Evolutionary conservation across 2,797 vertebrate species (phyloP).

Genomic region (Lacerta agilis): DNA sequence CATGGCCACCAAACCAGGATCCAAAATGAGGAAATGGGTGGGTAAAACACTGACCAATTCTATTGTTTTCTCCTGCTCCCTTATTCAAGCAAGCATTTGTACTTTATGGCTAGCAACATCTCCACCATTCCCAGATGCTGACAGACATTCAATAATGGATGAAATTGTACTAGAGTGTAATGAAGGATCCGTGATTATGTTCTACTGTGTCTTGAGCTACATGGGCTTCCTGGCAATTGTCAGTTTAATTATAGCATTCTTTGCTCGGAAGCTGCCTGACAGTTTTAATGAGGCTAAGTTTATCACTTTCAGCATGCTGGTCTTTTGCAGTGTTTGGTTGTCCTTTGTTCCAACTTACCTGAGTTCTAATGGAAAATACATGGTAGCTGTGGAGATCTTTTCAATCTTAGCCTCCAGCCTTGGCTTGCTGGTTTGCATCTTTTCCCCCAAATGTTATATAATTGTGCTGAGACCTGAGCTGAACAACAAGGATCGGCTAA

Average conservation of each 20-base stretch:
- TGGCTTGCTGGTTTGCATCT: too few relatives aligned
- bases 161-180: neutral
- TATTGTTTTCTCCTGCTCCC: neutral
- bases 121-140: neutral
- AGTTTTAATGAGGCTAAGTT: neutral
- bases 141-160: neutral
- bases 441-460: too few relatives aligned
- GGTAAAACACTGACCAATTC: neutral
- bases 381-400: too few relatives aligned
- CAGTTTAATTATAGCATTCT: neutral
- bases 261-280: neutral
- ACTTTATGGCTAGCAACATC: too few relatives aligned
- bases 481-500: too few relatives aligned
- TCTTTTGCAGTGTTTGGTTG: too few relatives aligned
- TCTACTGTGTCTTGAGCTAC: neutral
- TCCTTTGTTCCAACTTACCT: too few relatives aligned
- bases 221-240: neutral
- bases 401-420: too few relatives aligned
- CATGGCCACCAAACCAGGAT: neutral
- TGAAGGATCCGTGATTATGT: neutral
- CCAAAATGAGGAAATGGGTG: neutral
- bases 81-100: neutral
- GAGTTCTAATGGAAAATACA: too few relatives aligned
- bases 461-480: too few relatives aligned
- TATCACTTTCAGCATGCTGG: too few relatives aligned